These are phyloP conservation scores for Drosophila asahinai DNA, from an alignment of 1,140 invertebrate species.

Conservation along the genomic window DNA sequence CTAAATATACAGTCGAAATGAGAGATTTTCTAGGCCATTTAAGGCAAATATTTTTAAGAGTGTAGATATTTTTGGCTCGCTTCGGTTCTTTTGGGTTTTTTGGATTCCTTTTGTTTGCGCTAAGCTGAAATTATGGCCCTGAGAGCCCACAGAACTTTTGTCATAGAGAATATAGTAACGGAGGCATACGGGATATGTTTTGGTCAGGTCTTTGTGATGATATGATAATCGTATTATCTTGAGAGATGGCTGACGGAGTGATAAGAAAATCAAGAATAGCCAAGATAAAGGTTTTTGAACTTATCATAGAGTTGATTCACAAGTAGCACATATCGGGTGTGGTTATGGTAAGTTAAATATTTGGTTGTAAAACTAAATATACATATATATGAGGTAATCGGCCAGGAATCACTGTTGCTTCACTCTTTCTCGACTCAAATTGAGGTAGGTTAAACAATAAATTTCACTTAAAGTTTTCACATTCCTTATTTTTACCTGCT, in stretches of 20 bases:
- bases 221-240: constrained; percentile 36
- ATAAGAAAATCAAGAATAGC: constrained; percentile 11
- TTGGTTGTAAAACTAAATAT: not conserved
- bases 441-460: constrained; percentile 30
- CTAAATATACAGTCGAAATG: no score
- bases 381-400: not conserved
- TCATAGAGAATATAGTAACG: constrained; percentile 15
- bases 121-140: constrained; percentile 64
- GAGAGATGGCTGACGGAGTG: constrained; percentile 6
- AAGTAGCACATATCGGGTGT: not conserved
- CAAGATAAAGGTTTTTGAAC: constrained; percentile 12
- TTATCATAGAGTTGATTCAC: not conserved
- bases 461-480: constrained; percentile 9
- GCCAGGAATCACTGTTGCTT: not conserved
- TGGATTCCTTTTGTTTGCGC: constrained; percentile 16
- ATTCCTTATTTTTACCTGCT: constrained; percentile 12
- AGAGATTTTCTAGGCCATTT: no score
- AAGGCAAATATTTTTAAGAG: not conserved
- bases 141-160: constrained; percentile 32
- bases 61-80: constrained; percentile 40
- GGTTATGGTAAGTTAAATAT: not conserved
- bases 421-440: not conserved
- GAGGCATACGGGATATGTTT: constrained; percentile 27
- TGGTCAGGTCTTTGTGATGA: constrained; percentile 13
- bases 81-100: constrained; percentile 22